A percentile compares a stretch with the other conserved stretches of the same genome.
Conservation (phyloP, 2,113 vertebrate genomes). For the Sinosuthora webbiana region DNA sequence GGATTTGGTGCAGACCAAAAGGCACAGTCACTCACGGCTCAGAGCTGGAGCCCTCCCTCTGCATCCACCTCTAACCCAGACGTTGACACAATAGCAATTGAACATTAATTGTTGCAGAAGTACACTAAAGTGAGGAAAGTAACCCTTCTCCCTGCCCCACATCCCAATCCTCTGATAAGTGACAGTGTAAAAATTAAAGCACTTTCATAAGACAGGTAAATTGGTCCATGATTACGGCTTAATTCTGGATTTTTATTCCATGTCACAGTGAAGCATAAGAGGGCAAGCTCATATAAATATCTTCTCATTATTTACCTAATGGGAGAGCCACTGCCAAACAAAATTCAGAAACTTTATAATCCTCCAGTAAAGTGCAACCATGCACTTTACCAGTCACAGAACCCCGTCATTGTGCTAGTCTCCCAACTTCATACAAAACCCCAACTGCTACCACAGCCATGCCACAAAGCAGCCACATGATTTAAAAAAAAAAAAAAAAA, state of each 20-base stretch:
- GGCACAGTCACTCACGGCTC: neutral
- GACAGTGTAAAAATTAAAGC: neutral
- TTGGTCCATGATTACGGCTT: neutral
- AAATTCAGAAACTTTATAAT: neutral
- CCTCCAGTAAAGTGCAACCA: neutral
- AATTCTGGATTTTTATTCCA: neutral
- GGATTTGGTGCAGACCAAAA: neutral
- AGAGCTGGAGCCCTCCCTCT: neutral
- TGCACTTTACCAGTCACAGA: neutral
- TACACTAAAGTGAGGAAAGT: neutral
- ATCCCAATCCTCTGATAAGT: neutral
- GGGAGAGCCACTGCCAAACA: neutral
- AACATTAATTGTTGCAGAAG: neutral
- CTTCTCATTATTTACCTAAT: neutral
- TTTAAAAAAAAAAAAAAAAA: neutral
- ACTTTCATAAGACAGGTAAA: neutral
- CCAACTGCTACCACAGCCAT: neutral
- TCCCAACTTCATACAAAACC: neutral
- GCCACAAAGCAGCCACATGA: accelerated
- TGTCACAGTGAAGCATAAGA: neutral
- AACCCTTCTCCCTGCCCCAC: neutral
- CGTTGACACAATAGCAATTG: neutral
- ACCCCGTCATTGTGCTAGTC: neutral
- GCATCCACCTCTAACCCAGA: neutral
- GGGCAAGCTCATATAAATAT: neutral